Evolutionary conservation across 2,888 invertebrate species (phyloP).

Genomic region (Tenthredo livida): DNA sequence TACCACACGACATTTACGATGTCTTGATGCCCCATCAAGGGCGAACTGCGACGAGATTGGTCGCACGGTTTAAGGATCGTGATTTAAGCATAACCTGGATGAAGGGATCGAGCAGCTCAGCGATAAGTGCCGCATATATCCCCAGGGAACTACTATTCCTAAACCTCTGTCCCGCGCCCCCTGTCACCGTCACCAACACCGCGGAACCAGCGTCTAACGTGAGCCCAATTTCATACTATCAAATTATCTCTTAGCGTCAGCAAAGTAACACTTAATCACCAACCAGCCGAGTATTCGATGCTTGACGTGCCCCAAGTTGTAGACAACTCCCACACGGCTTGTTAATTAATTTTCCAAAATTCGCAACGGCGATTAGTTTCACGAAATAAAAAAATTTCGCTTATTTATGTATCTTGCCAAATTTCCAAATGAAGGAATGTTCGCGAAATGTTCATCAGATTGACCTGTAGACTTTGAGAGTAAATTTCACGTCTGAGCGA

Average conservation of each 20-base stretch:
- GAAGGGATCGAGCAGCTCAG: conserved; percentile 45
- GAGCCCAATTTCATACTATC: background rate
- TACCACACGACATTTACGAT: conserved; percentile 29
- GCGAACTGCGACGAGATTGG: conserved; percentile 34
- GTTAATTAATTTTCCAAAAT: background rate
- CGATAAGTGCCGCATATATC: conserved; percentile 37
- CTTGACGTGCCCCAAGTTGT: background rate
- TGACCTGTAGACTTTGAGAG: background rate
- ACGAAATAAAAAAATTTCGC: background rate
- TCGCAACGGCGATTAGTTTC: background rate
- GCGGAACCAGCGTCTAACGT: background rate
- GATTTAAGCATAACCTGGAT: conserved; percentile 45
- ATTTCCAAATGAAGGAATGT: background rate
- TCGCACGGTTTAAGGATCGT: conserved; percentile 43
- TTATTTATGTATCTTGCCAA: background rate
- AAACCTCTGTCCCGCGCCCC: conserved; percentile 2
- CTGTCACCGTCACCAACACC: background rate
- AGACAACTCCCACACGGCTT: background rate
- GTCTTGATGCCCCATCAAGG: conserved; percentile 40
- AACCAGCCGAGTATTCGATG: background rate
- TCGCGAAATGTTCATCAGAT: background rate
- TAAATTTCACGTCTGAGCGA: background rate
- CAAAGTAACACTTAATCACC: conserved; percentile 21
- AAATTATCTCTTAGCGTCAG: conserved; percentile 35
- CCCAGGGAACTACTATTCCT: conserved; percentile 39